Conservation (phyloP, 2,113 vertebrate species). For the Bos javanicus region DNA sequence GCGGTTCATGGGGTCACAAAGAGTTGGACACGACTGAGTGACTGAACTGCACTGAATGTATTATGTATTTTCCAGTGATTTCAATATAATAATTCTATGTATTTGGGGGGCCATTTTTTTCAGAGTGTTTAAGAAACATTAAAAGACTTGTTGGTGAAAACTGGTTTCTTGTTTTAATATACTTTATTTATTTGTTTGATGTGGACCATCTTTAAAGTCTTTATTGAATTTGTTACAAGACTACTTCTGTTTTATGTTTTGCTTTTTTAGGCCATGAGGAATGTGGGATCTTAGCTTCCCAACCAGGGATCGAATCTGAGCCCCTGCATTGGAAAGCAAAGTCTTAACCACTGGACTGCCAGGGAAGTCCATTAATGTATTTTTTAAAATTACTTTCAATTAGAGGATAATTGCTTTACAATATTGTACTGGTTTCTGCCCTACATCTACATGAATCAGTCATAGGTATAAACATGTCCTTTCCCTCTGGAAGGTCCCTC, state of each 20-base stretch:
- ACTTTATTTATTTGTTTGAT: neutral
- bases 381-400: neutral
- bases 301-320: neutral
- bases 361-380: neutral
- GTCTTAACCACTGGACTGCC: neutral
- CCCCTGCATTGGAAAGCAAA: neutral
- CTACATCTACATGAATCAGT: neutral
- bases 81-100: neutral
- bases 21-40: too few relatives aligned
- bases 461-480: neutral
- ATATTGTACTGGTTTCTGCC: neutral
- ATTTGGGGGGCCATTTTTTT: neutral
- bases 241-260: neutral
- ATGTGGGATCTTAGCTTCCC: neutral
- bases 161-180: neutral
- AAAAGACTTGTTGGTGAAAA: neutral
- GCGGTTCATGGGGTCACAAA: too few relatives aligned
- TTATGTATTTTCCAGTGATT: neutral
- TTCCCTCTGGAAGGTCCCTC: neutral
- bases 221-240: neutral
- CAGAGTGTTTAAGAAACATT: neutral
- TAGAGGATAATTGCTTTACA: neutral
- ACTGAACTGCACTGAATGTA: neutral
- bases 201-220: neutral
- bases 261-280: neutral